phyloP scores from a whole-genome alignment of 2,113 vertebrate species.

The Rhodinocichla rosea region DNA sequence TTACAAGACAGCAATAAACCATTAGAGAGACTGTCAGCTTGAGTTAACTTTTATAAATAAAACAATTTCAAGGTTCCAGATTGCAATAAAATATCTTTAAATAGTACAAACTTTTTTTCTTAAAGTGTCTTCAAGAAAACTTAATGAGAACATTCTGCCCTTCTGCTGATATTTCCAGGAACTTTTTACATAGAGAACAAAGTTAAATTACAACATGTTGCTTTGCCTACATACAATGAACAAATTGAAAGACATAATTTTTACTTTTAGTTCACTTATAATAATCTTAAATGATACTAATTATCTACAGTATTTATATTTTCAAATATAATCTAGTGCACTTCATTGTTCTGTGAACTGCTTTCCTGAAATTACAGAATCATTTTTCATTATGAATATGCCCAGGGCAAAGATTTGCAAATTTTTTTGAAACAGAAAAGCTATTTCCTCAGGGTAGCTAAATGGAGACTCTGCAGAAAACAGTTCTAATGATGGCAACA shows the following conservation, averaged over 20 bases:
- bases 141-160: background rate
- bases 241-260: background rate
- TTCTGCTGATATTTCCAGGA: background rate
- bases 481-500: background rate
- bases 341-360: background rate
- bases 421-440: background rate
- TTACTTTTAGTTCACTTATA: background rate
- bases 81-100: background rate
- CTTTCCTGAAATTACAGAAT: background rate
- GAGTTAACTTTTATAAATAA: background rate
- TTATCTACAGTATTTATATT: background rate
- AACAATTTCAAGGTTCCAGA: background rate
- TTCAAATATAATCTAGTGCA: background rate
- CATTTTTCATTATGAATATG: background rate
- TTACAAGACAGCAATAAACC: background rate
- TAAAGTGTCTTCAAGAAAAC: background rate
- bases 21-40: background rate
- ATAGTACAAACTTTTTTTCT: background rate
- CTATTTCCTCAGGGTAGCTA: background rate
- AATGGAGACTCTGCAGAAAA: background rate
- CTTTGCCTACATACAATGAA: background rate
- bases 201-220: background rate
- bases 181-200: background rate
- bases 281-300: background rate
- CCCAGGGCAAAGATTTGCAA: background rate